Conservation (phyloP, 2,888 invertebrate species). For the Ophion costatus region DNA sequence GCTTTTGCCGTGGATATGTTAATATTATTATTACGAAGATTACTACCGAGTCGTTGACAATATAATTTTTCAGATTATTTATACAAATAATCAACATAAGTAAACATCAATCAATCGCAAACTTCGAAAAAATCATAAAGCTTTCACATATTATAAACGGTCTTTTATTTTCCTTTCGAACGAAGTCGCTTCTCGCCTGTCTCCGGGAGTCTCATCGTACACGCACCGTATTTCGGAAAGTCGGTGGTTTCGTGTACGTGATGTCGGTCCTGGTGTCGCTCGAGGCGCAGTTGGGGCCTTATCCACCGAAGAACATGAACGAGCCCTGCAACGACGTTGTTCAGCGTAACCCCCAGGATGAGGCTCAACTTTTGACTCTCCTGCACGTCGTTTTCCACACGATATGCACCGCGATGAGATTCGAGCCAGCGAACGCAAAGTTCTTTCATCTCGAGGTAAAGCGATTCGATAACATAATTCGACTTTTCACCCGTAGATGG, state of each 20-base stretch:
- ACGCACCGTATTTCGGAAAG: slow-evolving; percentile 98
- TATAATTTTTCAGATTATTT: too few species aligned
- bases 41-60: too few species aligned
- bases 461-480: not conserved
- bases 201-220: slow-evolving; percentile 98
- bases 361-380: slow-evolving; percentile 89
- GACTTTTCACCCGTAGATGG: not conserved
- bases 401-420: slow-evolving; percentile 98
- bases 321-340: slow-evolving; percentile 83
- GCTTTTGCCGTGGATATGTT: too few species aligned
- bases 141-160: not conserved
- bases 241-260: slow-evolving; percentile 98
- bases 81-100: too few species aligned
- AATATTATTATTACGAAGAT: too few species aligned
- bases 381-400: slow-evolving; percentile 96
- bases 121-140: not conserved
- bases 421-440: slow-evolving; percentile 99
- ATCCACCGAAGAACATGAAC: slow-evolving; percentile 74
- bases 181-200: slow-evolving; percentile 91
- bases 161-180: not conserved
- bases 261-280: slow-evolving; percentile 97
- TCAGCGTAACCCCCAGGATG: slow-evolving; percentile 79
- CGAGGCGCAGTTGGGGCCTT: slow-evolving; percentile 90
- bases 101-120: not conserved
- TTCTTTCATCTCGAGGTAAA: slow-evolving; percentile 97